phyloP scores from a whole-genome alignment of 1,140 invertebrate species.

The Reticulitermes speratus region DNA sequence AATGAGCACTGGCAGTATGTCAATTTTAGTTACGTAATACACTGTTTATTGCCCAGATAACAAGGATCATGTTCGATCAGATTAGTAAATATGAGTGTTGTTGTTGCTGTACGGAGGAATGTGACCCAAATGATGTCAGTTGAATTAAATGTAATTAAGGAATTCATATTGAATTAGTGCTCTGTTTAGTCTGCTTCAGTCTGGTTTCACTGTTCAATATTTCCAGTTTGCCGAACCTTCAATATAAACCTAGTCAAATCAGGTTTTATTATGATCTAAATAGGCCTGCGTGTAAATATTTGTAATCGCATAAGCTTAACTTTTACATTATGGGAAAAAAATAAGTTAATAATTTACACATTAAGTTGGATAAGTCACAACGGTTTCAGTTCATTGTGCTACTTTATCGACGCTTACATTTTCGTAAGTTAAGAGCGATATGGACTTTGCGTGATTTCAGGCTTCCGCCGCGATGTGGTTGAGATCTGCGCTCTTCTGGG shows the following conservation, averaged over 20 bases:
- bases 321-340: too few species aligned
- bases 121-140: background rate
- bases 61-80: background rate
- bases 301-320: too few species aligned
- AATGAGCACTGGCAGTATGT: background rate
- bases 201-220: background rate
- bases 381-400: too few species aligned
- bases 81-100: background rate
- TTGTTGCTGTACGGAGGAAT: background rate
- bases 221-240: background rate
- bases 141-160: constrained; percentile 16
- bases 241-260: background rate
- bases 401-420: too few species aligned
- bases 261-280: background rate
- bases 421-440: too few species aligned
- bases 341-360: too few species aligned
- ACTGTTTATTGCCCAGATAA: background rate
- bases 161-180: background rate
- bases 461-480: too few species aligned
- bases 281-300: background rate
- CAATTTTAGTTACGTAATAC: background rate
- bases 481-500: too few species aligned
- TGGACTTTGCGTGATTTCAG: too few species aligned
- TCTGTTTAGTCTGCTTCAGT: background rate
- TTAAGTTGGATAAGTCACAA: too few species aligned